These are phyloP conservation scores for Fregata magnificens DNA, from an alignment of 2,113 vertebrate species.

Conservation along the genomic window DNA sequence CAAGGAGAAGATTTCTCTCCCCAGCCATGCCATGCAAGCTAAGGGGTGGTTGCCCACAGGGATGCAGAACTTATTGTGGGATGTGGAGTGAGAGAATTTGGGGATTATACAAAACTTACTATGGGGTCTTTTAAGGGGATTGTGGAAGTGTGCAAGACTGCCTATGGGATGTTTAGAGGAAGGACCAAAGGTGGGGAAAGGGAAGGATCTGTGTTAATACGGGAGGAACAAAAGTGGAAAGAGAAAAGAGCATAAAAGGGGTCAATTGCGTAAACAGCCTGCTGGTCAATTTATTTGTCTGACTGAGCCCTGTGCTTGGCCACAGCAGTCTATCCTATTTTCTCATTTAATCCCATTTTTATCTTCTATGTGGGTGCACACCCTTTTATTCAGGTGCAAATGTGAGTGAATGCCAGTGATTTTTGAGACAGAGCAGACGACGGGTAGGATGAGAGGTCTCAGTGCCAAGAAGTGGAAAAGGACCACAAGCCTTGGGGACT, in stretches of 20 bases:
- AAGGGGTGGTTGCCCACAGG: neutral
- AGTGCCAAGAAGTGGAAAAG: neutral
- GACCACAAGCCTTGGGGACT: neutral
- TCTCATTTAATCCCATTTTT: neutral
- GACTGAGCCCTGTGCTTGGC: neutral
- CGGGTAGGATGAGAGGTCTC: neutral
- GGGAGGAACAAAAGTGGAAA: neutral
- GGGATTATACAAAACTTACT: neutral
- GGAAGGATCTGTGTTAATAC: neutral
- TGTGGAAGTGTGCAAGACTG: neutral
- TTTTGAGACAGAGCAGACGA: neutral
- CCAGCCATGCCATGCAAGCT: neutral
- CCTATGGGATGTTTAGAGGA: neutral
- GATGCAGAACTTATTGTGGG: neutral
- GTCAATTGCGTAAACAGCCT: neutral
- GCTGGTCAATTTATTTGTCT: neutral
- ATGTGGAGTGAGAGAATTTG: neutral
- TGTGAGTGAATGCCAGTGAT: neutral
- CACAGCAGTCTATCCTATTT: neutral
- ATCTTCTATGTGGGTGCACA: rapidly evolving
- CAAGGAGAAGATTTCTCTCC: neutral
- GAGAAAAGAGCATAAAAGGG: neutral
- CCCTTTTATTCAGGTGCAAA: neutral
- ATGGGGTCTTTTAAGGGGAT: neutral
- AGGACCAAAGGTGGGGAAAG: neutral